Percentiles rank a stretch among this genome's conserved stretches.
These are phyloP conservation scores for Parnassius apollo DNA, from an alignment of 2,888 invertebrate species.

Conservation along the genomic window DNA sequence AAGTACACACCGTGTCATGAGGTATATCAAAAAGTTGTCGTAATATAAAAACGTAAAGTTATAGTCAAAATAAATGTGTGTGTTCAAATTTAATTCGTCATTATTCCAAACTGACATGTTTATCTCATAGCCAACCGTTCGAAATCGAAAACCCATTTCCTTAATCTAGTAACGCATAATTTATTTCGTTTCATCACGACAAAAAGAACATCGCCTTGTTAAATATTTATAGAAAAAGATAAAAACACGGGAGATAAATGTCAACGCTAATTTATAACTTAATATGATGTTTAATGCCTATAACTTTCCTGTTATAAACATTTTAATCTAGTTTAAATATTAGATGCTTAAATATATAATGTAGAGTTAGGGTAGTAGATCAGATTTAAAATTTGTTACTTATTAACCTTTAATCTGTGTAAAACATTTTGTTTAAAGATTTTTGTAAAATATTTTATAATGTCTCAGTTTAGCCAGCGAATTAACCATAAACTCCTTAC, in stretches of 20 bases:
- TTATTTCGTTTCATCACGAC: conserved; percentile 2
- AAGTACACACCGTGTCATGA: no score
- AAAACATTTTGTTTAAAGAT: no score
- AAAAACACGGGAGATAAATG: conserved; percentile 10
- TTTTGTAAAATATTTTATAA: no score
- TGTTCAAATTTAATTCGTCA: no score
- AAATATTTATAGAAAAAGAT: conserved; percentile 8
- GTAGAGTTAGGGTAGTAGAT: background rate
- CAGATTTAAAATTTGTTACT: background rate
- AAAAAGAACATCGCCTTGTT: background rate
- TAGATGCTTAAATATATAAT: background rate
- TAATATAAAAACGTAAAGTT: background rate
- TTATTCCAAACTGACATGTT: background rate
- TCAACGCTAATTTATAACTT: conserved; percentile 27
- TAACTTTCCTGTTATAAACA: conserved; percentile 1
- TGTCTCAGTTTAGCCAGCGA: no score
- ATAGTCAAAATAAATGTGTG: background rate
- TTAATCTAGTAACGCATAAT: background rate
- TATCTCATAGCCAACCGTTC: background rate
- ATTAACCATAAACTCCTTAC: no score
- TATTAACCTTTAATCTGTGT: background rate
- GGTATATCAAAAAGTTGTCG: no score
- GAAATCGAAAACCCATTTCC: background rate
- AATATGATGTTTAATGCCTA: conserved; percentile 17
- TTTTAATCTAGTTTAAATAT: conserved; percentile 12